Percentiles rank a stretch among this genome's conserved stretches.
Conservation (phyloP, 2,888 invertebrate genomes). For the Prosapia bicincta region DNA sequence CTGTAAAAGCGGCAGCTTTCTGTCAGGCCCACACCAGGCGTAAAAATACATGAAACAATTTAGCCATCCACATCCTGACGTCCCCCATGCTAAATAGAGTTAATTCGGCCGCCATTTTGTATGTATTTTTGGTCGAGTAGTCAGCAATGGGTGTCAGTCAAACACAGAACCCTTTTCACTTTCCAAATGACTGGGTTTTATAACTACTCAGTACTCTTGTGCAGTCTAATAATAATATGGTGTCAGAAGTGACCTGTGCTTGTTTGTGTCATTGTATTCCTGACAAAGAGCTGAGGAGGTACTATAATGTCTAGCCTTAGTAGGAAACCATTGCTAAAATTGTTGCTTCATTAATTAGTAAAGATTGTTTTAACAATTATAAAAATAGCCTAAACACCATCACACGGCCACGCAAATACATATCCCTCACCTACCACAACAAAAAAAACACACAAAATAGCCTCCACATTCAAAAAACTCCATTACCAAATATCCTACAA, state of each 20-base stretch:
- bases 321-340: too few relatives aligned
- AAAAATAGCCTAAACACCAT: too few relatives aligned
- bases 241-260: not conserved
- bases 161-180: not conserved
- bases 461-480: too few relatives aligned
- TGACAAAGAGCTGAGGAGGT: not conserved
- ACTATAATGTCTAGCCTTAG: not conserved
- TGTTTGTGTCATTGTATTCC: not conserved
- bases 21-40: too few relatives aligned
- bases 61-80: not conserved
- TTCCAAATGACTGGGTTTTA: not conserved
- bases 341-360: too few relatives aligned
- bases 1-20: too few relatives aligned
- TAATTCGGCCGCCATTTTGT: not conserved
- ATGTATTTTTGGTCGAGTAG: not conserved
- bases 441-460: too few relatives aligned
- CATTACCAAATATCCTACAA: too few relatives aligned
- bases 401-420: too few relatives aligned
- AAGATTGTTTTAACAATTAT: too few relatives aligned
- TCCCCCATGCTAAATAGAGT: not conserved
- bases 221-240: not conserved
- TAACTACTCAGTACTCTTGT: not conserved
- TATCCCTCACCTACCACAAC: too few relatives aligned
- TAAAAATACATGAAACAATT: not conserved
- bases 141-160: not conserved